Conservation (phyloP, 2,888 invertebrate species). For the Aphodius granarius region DNA sequence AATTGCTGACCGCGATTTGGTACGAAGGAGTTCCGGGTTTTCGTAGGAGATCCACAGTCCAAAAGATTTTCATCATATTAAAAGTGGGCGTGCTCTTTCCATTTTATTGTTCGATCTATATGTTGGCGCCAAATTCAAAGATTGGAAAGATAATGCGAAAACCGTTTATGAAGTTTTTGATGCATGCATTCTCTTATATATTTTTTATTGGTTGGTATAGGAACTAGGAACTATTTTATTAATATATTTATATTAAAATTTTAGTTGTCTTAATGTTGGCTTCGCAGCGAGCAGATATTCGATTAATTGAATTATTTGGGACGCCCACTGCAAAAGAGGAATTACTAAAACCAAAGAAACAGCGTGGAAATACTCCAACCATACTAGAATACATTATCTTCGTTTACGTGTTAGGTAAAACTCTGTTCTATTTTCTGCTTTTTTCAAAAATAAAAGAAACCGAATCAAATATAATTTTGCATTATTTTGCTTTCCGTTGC, state of each 20-base stretch:
- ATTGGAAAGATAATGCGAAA: slow-evolving; percentile 84
- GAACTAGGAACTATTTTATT: neutral
- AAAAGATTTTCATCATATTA: slow-evolving; percentile 68
- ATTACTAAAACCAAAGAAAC: slow-evolving; percentile 43
- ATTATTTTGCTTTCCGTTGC: neutral
- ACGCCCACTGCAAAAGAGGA: slow-evolving; percentile 64
- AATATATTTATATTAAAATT: slow-evolving; percentile 23
- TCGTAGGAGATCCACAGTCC: slow-evolving; percentile 73
- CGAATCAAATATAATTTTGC: neutral
- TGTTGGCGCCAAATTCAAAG: slow-evolving; percentile 79
- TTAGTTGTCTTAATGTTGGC: slow-evolving; percentile 89
- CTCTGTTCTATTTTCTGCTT: neutral
- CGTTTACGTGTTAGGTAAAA: slow-evolving; percentile 77
- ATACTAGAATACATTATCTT: slow-evolving; percentile 81
- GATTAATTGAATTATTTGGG: slow-evolving; percentile 67
- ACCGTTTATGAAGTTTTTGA: slow-evolving; percentile 96
- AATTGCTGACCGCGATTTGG: slow-evolving; percentile 89
- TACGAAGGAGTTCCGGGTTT: slow-evolving; percentile 95
- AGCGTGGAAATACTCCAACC: slow-evolving; percentile 85
- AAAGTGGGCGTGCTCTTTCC: slow-evolving; percentile 85
- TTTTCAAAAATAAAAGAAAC: neutral
- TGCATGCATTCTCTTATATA: slow-evolving; percentile 91
- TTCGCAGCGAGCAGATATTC: slow-evolving; percentile 85
- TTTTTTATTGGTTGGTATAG: slow-evolving; percentile 77
- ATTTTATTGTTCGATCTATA: slow-evolving; percentile 81